These are phyloP conservation scores for Temnothorax unifasciatus DNA, from an alignment of 2,888 invertebrate genomes.

Conservation along the genomic window DNA sequence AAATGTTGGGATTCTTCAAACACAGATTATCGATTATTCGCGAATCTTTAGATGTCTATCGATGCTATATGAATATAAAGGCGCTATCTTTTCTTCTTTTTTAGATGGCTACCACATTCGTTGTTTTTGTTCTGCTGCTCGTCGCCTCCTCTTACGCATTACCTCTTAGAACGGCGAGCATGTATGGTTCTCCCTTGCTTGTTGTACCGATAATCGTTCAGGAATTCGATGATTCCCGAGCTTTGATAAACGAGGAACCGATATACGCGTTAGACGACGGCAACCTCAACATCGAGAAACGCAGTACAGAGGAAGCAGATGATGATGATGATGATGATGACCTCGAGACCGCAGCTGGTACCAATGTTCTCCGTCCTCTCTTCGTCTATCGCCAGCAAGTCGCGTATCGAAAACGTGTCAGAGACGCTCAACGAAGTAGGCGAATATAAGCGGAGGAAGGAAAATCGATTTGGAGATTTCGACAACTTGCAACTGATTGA, in stretches of 20 bases:
- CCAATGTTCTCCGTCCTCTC: slow-evolving; percentile 82
- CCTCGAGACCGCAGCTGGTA: slow-evolving; percentile 83
- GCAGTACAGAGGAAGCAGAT: slow-evolving; percentile 49
- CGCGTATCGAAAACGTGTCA: slow-evolving; percentile 82
- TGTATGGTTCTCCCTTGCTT: neutral
- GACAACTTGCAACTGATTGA: neutral
- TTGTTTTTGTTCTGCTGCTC: slow-evolving; percentile 27
- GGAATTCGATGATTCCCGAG: neutral
- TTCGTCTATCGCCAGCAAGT: slow-evolving; percentile 84
- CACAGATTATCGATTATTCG: neutral
- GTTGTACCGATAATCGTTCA: slow-evolving; percentile 46
- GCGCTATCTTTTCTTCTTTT: neutral
- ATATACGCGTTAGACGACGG: slow-evolving; percentile 21
- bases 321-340: slow-evolving; percentile 78
- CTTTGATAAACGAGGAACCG: neutral
- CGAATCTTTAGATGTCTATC: neutral
- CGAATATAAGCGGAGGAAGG: slow-evolving; percentile 37
- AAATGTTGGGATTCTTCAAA: neutral
- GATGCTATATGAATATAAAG: neutral
- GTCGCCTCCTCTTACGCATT: slow-evolving; percentile 51
- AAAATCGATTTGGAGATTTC: slow-evolving; percentile 10
- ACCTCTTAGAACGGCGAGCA: slow-evolving; percentile 50
- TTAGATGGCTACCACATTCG: slow-evolving; percentile 47
- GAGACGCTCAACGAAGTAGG: slow-evolving; percentile 73
- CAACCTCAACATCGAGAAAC: slow-evolving; percentile 55